Evolutionary conservation across 2,113 vertebrate species (phyloP).

Genomic region (Cyprinodon variegatus): DNA sequence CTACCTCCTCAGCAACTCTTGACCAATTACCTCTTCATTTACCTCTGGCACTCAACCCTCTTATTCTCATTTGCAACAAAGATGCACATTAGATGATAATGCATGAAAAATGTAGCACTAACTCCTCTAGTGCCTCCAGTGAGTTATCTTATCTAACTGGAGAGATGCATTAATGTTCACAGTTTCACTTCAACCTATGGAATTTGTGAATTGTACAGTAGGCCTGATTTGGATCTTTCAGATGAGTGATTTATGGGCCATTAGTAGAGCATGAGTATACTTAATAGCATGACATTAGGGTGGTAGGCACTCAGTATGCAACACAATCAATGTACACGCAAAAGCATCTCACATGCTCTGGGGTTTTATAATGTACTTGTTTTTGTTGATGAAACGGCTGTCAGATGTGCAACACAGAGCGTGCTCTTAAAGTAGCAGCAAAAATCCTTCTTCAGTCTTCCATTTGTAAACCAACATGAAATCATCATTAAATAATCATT

Average conservation of each 20-base stretch:
- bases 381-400: neutral
- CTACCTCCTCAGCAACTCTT: slow-evolving; percentile 18
- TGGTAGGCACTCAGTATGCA: neutral
- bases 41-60: neutral
- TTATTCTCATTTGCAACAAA: slow-evolving; percentile 1
- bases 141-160: slow-evolving; percentile 12
- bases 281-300: neutral
- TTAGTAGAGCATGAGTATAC: neutral
- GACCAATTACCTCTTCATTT: slow-evolving; percentile 35
- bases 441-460: neutral
- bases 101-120: slow-evolving; percentile 35
- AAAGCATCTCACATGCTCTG: neutral
- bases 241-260: neutral
- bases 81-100: slow-evolving; percentile 26
- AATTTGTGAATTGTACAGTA: neutral
- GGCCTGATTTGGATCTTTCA: neutral
- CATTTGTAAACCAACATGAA: neutral
- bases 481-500: neutral
- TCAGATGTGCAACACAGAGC: neutral
- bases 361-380: neutral
- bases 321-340: neutral
- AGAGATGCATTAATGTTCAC: slow-evolving; percentile 11
- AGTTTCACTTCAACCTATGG: neutral
- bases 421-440: neutral
- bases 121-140: slow-evolving; percentile 10